Evolutionary conservation across 2,888 invertebrate genomes (phyloP).

Genomic region (Prenolepis imparis): DNA sequence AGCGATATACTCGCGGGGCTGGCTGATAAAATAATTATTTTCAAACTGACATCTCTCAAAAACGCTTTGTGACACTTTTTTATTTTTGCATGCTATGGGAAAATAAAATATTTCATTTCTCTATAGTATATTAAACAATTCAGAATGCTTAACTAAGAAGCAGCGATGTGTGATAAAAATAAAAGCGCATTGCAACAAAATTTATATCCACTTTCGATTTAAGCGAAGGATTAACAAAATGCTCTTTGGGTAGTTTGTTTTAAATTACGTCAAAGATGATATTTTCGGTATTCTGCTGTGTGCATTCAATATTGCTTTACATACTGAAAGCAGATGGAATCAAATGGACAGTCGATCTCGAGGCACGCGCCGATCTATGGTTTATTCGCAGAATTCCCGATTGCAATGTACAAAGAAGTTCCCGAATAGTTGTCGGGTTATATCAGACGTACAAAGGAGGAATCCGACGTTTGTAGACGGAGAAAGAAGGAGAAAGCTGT

Average conservation of each 20-base stretch:
- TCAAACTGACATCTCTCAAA: not conserved
- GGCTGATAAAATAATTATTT: constrained; percentile 14
- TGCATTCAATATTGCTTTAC: not conserved
- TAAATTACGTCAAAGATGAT: constrained; percentile 13
- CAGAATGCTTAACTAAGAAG: not conserved
- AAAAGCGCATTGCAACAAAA: not conserved
- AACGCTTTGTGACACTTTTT: not conserved
- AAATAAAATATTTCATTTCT: not conserved
- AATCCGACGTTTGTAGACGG: constrained; percentile 67
- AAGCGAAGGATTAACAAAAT: not conserved
- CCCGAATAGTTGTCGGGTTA: constrained; percentile 70
- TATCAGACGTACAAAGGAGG: constrained; percentile 72
- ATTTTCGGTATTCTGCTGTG: not conserved
- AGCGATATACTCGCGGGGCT: not conserved
- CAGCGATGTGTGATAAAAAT: not conserved
- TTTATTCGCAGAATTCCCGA: constrained; percentile 67
- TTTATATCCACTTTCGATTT: not conserved
- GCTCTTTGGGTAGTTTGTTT: not conserved
- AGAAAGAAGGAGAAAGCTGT: constrained; percentile 59
- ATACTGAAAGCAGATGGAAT: constrained; percentile 9
- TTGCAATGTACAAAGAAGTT: constrained; percentile 74
- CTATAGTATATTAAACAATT: not conserved
- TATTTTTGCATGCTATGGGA: not conserved
- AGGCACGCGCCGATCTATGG: constrained; percentile 65
- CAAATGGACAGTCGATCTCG: constrained; percentile 41